Evolutionary conservation across 2,113 vertebrate genomes (phyloP), one percentile per base, ranked within the genome.

Genomic region (Eretmochelys imbricata): DNA sequence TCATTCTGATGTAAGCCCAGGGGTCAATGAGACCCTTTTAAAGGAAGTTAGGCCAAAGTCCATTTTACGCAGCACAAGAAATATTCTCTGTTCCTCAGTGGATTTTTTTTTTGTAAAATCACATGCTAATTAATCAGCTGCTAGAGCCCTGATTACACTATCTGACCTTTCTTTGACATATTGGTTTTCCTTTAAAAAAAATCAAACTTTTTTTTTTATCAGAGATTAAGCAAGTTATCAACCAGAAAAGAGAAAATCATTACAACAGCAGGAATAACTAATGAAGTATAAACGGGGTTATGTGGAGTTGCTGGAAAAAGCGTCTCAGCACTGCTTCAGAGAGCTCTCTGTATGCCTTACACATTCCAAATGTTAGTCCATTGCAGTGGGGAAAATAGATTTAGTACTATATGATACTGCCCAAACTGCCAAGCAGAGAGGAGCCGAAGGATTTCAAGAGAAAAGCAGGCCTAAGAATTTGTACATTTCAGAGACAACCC

Each of bases 51-150:
- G 2, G 19, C 24, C 6, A 54, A 49, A 35, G 0, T 84, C 65
- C 78, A 57, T 81, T 85, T 81, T 84, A 29, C 22, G 3, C 1
- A 59, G 24, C 62, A 3, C 10, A 46, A 93, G 38, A 94, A 92
- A 79, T 0, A 80, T 2, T 59, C 1, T 27, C 4, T 1, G 53
- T 80, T 5, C 0, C 8, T 87, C 10, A 50, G 2, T 5, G 6
- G 1, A 0, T 10, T 12, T 16, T 84, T 62, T 62, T 91, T 62
- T 80, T 84, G 4, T 89, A 85, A 54, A 5, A 85, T 9, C 8
- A 54, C 17, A 7, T 29, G 29, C 4, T 54, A 91, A 42, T 49
- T 35, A 89, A 82, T 7, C 5, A 76, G 7, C 25, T 54, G 24
- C 14, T 54, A 86, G 50, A 59, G 16, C 24, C n/a, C 38, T 27